Evolutionary conservation across 2,888 invertebrate genomes (phyloP).

Genomic region (Lampropteryx suffumata): DNA sequence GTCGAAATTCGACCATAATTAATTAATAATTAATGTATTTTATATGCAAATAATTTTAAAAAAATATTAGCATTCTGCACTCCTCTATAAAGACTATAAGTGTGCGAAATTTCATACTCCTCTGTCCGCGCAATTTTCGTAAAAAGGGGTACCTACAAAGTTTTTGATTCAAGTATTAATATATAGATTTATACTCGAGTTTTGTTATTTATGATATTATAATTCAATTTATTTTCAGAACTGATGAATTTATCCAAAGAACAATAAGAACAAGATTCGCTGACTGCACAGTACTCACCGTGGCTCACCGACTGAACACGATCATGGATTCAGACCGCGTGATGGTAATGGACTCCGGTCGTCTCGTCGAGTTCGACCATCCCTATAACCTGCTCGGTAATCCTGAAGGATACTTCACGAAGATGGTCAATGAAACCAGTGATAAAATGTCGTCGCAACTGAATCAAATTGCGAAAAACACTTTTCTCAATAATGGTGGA

Average conservation of each 20-base stretch:
- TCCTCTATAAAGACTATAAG: no score
- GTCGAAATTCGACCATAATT: no score
- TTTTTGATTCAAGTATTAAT: no score
- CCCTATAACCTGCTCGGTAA: slow-evolving; percentile 85
- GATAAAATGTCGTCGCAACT: slow-evolving; percentile 76
- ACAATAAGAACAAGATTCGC: slow-evolving; percentile 91
- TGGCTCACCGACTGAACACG: slow-evolving; percentile 95
- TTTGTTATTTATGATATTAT: not conserved
- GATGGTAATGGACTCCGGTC: slow-evolving; percentile 93
- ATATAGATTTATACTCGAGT: no score
- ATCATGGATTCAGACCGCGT: slow-evolving; percentile 96
- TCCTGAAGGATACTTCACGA: slow-evolving; percentile 83
- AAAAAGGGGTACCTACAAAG: no score
- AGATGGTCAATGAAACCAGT: slow-evolving; percentile 89
- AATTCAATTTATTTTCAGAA: slow-evolving; percentile 66
- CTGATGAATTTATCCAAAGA: slow-evolving; percentile 92
- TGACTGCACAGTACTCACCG: slow-evolving; percentile 93
- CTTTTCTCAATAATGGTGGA: slow-evolving; percentile 66
- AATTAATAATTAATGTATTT: no score
- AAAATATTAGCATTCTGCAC: no score
- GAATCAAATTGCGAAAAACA: slow-evolving; percentile 70
- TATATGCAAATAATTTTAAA: no score
- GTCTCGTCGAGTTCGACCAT: slow-evolving; percentile 88
- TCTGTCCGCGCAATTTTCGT: no score
- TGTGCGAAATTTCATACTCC: no score